Conservation (phyloP, 1,140 invertebrate species). For the Batillaria attramentaria region DNA sequence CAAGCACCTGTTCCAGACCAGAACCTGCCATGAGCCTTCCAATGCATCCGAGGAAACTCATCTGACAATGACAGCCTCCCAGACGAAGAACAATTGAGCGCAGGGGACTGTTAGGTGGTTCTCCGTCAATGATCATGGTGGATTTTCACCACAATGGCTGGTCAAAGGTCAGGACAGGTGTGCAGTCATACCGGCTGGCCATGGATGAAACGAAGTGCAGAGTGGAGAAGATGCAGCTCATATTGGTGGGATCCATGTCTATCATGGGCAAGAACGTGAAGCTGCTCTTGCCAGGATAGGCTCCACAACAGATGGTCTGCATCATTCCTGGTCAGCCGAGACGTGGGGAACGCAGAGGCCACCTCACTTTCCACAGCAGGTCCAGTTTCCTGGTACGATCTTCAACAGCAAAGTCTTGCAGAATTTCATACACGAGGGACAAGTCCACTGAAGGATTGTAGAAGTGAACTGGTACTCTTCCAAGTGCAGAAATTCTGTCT, state of each 20-base stretch:
- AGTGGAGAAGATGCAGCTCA: slow-evolving; percentile 56
- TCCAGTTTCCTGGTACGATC: too few relatives aligned
- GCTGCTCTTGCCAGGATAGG: slow-evolving; percentile 38
- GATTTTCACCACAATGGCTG: slow-evolving; percentile 59
- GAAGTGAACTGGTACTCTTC: too few relatives aligned
- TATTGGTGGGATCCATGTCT: slow-evolving; percentile 55
- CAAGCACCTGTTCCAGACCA: slow-evolving; percentile 48
- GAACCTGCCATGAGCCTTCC: slow-evolving; percentile 41
- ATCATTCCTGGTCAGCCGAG: slow-evolving; percentile 34
- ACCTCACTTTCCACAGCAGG: too few relatives aligned
- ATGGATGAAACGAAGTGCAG: slow-evolving; percentile 50
- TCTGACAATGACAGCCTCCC: slow-evolving; percentile 51
- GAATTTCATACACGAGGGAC: too few relatives aligned
- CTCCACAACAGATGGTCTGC: slow-evolving; percentile 25
- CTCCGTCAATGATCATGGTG: slow-evolving; percentile 31
- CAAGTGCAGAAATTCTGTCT: too few relatives aligned
- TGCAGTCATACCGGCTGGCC: slow-evolving; percentile 32
- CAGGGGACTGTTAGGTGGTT: slow-evolving; percentile 36
- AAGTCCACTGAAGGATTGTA: too few relatives aligned
- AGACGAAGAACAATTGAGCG: slow-evolving; percentile 41
- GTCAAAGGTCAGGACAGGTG: slow-evolving; percentile 57
- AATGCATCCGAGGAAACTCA: slow-evolving; percentile 49
- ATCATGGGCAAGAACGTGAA: slow-evolving; percentile 57
- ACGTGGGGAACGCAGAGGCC: slow-evolving; percentile 2
- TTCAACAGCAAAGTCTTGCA: too few relatives aligned